Conservation (phyloP, 2,888 invertebrate genomes). For the Colletes collaris region DNA sequence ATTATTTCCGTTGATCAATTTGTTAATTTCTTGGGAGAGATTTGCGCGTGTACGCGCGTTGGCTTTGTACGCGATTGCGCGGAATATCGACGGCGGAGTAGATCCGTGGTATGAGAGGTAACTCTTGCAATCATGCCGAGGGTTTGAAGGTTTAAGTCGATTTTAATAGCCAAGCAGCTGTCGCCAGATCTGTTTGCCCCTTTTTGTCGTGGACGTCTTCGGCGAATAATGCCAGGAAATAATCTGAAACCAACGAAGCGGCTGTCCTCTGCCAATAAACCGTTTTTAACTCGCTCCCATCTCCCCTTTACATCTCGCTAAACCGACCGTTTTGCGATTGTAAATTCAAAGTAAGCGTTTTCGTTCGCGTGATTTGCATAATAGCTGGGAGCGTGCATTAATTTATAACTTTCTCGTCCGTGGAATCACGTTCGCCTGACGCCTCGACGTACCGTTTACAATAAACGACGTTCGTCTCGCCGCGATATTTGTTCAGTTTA, state of each 20-base stretch:
- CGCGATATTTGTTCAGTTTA: too few relatives aligned
- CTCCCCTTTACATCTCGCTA: slow-evolving; percentile 10
- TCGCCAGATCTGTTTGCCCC: slow-evolving; percentile 74
- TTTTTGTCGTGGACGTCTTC: slow-evolving; percentile 69
- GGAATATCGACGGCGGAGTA: slow-evolving; percentile 27
- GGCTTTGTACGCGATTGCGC: slow-evolving; percentile 62
- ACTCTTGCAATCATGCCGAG: slow-evolving; percentile 57
- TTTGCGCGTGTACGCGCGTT: slow-evolving; percentile 44
- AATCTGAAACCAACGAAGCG: slow-evolving; percentile 64
- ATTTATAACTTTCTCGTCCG: too few relatives aligned
- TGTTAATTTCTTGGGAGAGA: slow-evolving; percentile 63
- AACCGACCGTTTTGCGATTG: too few relatives aligned
- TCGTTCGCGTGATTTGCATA: too few relatives aligned
- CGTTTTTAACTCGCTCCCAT: slow-evolving; percentile 54
- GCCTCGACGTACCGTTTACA: too few relatives aligned
- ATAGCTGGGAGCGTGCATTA: too few relatives aligned
- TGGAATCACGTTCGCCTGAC: too few relatives aligned
- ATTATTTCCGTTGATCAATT: slow-evolving; percentile 72
- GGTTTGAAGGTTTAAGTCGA: slow-evolving; percentile 78
- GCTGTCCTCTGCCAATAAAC: slow-evolving; percentile 56
- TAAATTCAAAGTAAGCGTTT: too few relatives aligned
- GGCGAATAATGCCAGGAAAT: slow-evolving; percentile 70
- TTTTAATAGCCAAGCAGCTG: slow-evolving; percentile 82
- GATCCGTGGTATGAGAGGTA: slow-evolving; percentile 44
- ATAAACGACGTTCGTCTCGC: too few relatives aligned